These are phyloP conservation scores for Myotis lucifugus DNA, from an alignment of 2,113 vertebrate species.

Conservation along the genomic window DNA sequence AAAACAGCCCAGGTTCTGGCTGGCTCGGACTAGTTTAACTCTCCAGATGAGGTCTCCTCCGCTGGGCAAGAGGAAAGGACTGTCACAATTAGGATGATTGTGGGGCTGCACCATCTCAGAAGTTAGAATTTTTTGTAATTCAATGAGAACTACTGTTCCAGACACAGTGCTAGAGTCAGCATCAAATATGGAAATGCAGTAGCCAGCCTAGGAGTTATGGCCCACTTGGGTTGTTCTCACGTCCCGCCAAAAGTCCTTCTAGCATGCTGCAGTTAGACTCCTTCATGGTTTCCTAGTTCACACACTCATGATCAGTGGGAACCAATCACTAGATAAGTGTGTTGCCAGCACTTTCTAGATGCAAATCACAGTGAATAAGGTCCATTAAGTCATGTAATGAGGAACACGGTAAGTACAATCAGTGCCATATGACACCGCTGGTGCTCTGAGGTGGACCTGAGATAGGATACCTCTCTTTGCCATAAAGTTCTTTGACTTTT, in stretches of 20 bases:
- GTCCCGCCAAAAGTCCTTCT: neutral
- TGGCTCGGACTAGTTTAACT: neutral
- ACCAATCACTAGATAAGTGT: neutral
- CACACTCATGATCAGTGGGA: neutral
- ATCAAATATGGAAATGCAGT: accelerated
- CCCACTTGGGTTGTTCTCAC: neutral
- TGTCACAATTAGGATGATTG: neutral
- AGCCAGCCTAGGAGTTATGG: neutral
- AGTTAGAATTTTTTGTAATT: neutral
- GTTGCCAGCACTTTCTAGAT: neutral
- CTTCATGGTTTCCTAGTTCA: neutral
- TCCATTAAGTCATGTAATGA: neutral
- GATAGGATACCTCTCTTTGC: neutral
- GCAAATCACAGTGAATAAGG: neutral
- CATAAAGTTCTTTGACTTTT: neutral
- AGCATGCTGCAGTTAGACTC: neutral
- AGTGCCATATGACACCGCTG: neutral
- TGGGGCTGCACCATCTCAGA: neutral
- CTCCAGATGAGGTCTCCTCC: neutral
- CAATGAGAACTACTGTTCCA: neutral
- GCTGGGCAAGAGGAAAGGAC: neutral
- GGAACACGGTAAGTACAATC: neutral
- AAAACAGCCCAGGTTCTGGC: neutral
- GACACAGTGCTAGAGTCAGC: neutral
- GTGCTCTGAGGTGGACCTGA: neutral